Base-by-base conservation (phyloP, 2,797 vertebrate species). In the Alcedo atthis region DNA sequence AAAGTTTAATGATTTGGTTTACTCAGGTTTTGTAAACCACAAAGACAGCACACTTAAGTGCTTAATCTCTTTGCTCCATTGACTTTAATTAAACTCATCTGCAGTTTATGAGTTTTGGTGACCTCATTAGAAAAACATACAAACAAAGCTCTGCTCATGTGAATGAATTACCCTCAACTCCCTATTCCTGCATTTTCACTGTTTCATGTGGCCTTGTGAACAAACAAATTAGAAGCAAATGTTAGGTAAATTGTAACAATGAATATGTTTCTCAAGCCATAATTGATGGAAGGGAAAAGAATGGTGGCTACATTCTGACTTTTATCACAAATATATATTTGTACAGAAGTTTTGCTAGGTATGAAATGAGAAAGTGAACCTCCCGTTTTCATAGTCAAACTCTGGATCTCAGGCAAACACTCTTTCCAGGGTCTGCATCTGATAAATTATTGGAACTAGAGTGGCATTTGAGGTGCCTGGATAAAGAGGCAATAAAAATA, bases 61-160 rank as follows among this genome's bases (percentile, higher is more conserved):
- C 92, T 95, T 92, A 87, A 87, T 95, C 93, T 95, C 89, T 92
- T 64, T 96, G 89, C 96, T 97, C 90, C 76, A 24, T 55, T 97
- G 90, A 55, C 73, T 97, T 97, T 97, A 97, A 97, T 97, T 97
- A 97, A 97, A 96, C 66, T 93, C 92, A 55, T 76, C 94, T 91
- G 93, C 71, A 92, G 94, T 43, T 96, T 95, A 70, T 17, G 74
- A 97, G 95, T 93, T 95, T 93, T 91, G 92, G 82, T 88, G 92
- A 96, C 86, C 77, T 93, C 77, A 71, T 95, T 88, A 84, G 70
- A 94, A 77, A 94, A 78, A 82, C 55, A 71, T 59, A 37, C 62
- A 90, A 89, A 87, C 30, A 67, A 62, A 88, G 64, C 69, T 25
- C 85, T 92, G 61, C 61, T 93, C 30, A 7, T 43, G 37, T 83